Evolutionary conservation across 2,888 invertebrate genomes (phyloP), one percentile per base, ranked within the genome.

Genomic region (Drosophila affinis): DNA sequence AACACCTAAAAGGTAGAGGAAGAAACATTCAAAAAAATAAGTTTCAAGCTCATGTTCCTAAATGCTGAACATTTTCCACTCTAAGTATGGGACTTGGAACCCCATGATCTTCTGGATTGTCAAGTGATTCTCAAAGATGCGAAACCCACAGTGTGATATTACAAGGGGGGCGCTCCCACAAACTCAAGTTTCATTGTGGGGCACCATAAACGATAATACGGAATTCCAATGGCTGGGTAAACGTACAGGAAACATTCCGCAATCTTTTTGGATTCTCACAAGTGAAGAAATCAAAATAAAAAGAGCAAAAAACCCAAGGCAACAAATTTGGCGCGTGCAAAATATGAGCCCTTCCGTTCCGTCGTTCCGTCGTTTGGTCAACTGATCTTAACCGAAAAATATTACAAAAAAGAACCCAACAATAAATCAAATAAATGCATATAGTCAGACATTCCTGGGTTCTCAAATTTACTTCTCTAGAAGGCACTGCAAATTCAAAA

Each of bases 371-470:
- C 17, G 2, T 27, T 27, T 2, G 9, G 27, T 7, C 18, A 39
- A n/a, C 14, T 14, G 39, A 39, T 39, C 39, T n/a, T 39, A 18
- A 45, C 32, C 12, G n/a, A 44, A 62, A 47, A 51, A 64, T 46
- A 48, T 14, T 27, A 10, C 2, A 6, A 14, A 18, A 45, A 21
- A 24, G n/a, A 60, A 44, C 17, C 3, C 3, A 32, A 49, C 69
- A 69, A 34, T 32, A 6, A 29, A 34, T 32, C 29, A 57, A 58
- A 21, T 4, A 63, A 71, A 62, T 56, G 9, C 21, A 48, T 34
- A 44, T 18, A 57, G 72, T 63, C 71, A 71, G 71, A 57, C 71
- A 71, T 71, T 71, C 71, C 71, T 45, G 52, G 17, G 34, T 57
- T 29, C 73, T 71, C 71, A 48, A 57, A 57, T 71, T 63, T 27